A percentile compares a stretch with the other conserved stretches of the same genome.
These are phyloP conservation scores for Myiozetetes cayanensis DNA, from an alignment of 2,113 vertebrate species.

Conservation along the genomic window DNA sequence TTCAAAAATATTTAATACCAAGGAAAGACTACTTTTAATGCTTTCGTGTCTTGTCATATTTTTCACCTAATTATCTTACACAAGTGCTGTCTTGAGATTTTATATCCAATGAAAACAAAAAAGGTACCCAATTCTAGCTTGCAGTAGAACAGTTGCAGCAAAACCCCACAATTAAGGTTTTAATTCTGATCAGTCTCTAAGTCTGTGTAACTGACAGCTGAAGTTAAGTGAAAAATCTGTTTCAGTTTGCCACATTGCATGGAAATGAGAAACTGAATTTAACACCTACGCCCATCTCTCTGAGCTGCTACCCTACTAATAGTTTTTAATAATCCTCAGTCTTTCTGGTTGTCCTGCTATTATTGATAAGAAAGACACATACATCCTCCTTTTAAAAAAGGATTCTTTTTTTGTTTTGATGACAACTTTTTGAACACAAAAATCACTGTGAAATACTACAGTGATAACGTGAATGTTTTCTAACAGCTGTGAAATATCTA, in stretches of 20 bases:
- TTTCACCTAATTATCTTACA: constrained; percentile 33
- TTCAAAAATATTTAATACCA: not conserved
- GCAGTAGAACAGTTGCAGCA: not conserved
- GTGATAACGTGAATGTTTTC: not conserved
- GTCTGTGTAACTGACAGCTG: constrained; percentile 1
- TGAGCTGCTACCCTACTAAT: not conserved
- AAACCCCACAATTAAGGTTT: constrained; percentile 10
- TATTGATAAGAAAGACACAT: not conserved
- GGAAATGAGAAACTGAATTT: constrained; percentile 11
- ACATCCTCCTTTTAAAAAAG: not conserved
- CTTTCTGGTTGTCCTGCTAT: not conserved
- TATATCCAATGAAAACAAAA: not conserved
- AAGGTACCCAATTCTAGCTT: not conserved
- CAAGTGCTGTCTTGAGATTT: constrained; percentile 19
- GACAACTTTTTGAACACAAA: not conserved
- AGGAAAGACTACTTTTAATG: constrained; percentile 8
- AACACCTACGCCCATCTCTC: not conserved
- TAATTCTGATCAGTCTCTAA: constrained; percentile 21
- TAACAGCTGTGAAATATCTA: not conserved
- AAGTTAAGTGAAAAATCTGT: constrained; percentile 26
- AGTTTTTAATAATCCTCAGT: not conserved
- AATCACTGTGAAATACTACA: not conserved
- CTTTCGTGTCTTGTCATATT: constrained; percentile 8
- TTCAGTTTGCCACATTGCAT: not conserved
- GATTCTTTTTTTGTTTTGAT: not conserved